phyloP scores from a whole-genome alignment of 2,888 invertebrate genomes.

The Escarpia spicata region DNA sequence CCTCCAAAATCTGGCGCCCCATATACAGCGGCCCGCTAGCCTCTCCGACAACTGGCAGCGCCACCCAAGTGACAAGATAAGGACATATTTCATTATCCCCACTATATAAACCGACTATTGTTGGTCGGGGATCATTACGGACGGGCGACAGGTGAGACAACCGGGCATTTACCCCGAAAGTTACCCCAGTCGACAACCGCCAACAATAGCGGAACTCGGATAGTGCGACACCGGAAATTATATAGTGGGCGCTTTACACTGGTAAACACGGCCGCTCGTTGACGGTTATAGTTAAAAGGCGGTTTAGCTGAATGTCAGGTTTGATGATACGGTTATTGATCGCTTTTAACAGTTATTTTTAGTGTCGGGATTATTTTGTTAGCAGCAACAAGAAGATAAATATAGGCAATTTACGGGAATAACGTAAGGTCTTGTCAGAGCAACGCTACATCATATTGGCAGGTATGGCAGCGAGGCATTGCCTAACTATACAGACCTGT shows the following conservation, averaged over 20 bases:
- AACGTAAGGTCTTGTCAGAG: neutral
- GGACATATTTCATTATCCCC: conserved; percentile 1
- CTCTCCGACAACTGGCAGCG: neutral
- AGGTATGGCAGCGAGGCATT: no score
- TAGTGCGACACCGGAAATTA: neutral
- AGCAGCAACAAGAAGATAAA: neutral
- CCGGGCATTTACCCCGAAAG: neutral
- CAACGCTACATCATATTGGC: neutral
- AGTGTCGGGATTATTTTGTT: neutral
- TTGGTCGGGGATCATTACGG: neutral
- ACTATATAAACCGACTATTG: neutral
- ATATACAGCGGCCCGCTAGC: neutral
- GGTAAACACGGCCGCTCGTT: neutral
- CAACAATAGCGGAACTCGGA: neutral
- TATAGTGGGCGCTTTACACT: neutral
- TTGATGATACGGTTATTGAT: neutral
- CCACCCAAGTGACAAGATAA: neutral
- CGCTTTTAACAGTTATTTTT: neutral
- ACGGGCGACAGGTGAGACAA: neutral
- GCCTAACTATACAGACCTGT: no score
- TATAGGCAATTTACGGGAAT: neutral
- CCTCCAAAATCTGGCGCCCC: neutral
- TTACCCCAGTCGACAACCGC: neutral
- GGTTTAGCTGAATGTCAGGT: neutral
- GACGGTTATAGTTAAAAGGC: neutral